Evolutionary conservation across 2,888 invertebrate species (phyloP).

Genomic region (Hipparchia semele): DNA sequence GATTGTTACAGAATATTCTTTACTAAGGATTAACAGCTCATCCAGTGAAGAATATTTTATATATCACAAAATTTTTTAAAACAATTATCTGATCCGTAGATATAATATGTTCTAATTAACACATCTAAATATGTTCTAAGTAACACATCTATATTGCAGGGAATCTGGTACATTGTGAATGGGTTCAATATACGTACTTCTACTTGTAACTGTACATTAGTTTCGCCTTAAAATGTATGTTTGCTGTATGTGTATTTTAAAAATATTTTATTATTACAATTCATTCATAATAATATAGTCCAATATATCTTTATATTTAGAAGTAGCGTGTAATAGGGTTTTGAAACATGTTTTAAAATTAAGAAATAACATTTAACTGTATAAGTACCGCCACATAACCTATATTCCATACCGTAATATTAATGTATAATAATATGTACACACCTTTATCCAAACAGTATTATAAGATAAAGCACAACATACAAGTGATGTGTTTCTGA

Average conservation of each 20-base stretch:
- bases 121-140: conserved; percentile 3
- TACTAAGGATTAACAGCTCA: background rate
- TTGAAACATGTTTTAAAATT: conserved; percentile 62
- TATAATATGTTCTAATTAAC: conserved; percentile 1
- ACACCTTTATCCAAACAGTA: conserved; percentile 40
- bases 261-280: conserved; percentile 76
- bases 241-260: conserved; percentile 36
- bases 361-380: conserved; percentile 47
- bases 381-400: conserved; percentile 44
- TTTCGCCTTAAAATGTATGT: conserved; percentile 64
- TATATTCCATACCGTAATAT: conserved; percentile 39
- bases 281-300: conserved; percentile 57
- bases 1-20: conserved; percentile 39
- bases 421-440: conserved; percentile 32
- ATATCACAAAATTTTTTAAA: background rate
- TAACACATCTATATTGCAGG: conserved; percentile 11
- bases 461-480: conserved; percentile 53
- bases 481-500: conserved; percentile 20
- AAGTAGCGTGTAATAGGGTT: conserved; percentile 74
- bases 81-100: background rate
- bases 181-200: background rate
- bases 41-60: background rate
- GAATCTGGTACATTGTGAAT: background rate
- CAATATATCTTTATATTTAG: conserved; percentile 62
- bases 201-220: conserved; percentile 60